These are phyloP conservation scores for Aramus guarauna DNA, from an alignment of 2,113 vertebrate species.

Conservation along the genomic window DNA sequence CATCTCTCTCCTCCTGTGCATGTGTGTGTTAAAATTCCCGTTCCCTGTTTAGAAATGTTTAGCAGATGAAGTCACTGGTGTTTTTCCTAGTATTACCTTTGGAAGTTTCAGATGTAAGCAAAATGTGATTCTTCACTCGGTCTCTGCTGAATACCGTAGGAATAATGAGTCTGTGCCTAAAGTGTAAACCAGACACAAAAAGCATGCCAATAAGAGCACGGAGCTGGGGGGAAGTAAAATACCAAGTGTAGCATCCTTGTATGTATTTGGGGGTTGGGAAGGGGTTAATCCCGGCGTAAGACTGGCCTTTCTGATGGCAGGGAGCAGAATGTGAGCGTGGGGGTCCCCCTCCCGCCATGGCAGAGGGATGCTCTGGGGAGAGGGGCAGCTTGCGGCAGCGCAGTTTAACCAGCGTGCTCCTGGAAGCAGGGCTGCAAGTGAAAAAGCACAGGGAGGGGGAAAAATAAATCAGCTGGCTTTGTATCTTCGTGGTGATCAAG, in stretches of 20 bases:
- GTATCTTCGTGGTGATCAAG: background rate
- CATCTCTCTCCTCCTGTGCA: background rate
- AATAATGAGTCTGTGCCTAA: conserved; percentile 40
- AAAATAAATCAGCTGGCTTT: background rate
- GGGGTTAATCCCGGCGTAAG: background rate
- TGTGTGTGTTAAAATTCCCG: background rate
- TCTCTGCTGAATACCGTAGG: conserved; percentile 17
- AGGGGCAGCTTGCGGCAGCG: background rate
- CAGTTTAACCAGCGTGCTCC: background rate
- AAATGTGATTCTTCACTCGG: conserved; percentile 14
- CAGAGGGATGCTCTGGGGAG: background rate
- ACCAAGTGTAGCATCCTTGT: background rate
- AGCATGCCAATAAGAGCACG: background rate
- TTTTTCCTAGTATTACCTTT: conserved; percentile 35
- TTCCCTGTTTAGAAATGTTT: conserved; percentile 10
- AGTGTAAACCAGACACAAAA: background rate
- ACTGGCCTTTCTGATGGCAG: background rate
- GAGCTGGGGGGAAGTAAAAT: background rate
- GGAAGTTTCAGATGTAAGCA: background rate
- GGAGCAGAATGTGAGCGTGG: background rate
- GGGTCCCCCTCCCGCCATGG: background rate
- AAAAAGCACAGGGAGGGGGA: background rate
- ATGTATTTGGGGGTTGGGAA: background rate
- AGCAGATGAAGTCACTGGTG: conserved; percentile 25
- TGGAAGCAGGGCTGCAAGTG: background rate